Percentiles rank a stretch among this genome's conserved stretches.
Evolutionary conservation across 2,888 invertebrate genomes (phyloP).

Genomic region (Amiota mariae): DNA sequence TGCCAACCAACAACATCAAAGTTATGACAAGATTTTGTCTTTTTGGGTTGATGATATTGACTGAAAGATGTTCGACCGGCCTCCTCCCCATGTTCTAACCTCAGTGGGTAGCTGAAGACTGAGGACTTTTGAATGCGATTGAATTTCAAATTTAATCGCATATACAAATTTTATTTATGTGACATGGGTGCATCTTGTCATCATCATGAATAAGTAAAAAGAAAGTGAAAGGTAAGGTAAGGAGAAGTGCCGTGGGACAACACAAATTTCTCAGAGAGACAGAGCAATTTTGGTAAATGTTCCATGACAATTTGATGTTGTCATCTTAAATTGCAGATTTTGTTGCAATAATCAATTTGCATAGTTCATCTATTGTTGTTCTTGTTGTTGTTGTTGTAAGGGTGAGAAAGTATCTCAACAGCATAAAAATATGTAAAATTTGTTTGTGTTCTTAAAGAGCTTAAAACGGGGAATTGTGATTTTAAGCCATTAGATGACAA

Average conservation of each 20-base stretch:
- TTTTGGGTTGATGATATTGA: slow-evolving; percentile 43
- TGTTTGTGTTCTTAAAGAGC: too few relatives aligned
- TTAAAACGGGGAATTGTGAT: too few relatives aligned
- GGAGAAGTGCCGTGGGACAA: slow-evolving; percentile 54
- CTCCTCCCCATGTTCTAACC: slow-evolving; percentile 20
- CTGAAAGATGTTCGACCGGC: slow-evolving; percentile 47
- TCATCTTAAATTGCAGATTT: slow-evolving; percentile 4
- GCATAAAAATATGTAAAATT: too few relatives aligned
- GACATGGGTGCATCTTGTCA: slow-evolving; percentile 60
- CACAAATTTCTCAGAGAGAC: neutral
- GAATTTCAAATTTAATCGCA: slow-evolving; percentile 66
- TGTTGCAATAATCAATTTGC: slow-evolving; percentile 36
- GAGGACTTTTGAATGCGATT: slow-evolving; percentile 58
- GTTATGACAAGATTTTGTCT: slow-evolving; percentile 69
- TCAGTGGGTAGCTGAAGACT: too few relatives aligned
- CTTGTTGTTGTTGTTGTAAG: neutral
- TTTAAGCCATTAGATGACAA: too few relatives aligned
- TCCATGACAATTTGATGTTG: slow-evolving; percentile 48
- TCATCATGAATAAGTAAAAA: slow-evolving; percentile 9
- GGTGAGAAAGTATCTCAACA: neutral
- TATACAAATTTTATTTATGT: slow-evolving; percentile 66
- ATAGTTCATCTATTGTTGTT: slow-evolving; percentile 45
- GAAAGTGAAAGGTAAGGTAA: neutral
- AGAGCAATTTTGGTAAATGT: slow-evolving; percentile 56
- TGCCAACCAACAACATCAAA: slow-evolving; percentile 56